Evolutionary conservation across 2,888 invertebrate genomes (phyloP), one percentile per base, ranked within the genome.

Genomic region (Apotomis capreana): DNA sequence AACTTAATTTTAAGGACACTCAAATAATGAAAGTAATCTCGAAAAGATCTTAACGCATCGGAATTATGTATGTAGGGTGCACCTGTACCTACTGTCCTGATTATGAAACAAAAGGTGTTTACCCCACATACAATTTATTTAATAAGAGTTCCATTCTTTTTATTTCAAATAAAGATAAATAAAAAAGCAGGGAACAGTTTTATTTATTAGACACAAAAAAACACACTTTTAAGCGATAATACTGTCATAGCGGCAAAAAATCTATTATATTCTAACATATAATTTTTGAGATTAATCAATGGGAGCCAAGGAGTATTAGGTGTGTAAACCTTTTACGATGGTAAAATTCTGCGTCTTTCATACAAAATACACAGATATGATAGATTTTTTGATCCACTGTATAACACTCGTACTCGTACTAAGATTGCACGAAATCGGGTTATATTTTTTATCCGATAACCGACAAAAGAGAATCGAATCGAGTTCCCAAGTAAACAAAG

Each of bases 71-170:
- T 79, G 75, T 83, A 78, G 80, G 74, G 76, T 83, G 78, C 86
- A 86, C 80, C 83, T 86, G 84, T 83, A 78, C 78, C 76, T 74
- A 83, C 81, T 81, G 81, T 78, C 61, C 82, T 75, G 63, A 75
- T 79, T 83, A 76, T 49, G 52, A 37, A 69, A 44, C 65, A 59
- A 74, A 71, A 69, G 26, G 37, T 69, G 65, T 73, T 68, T 69
- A 44, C 51, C 58, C 26, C 36, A 52, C 13, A 40, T 59, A 68
- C 68, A 68, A 58, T 63, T 58, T 59, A 63, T 63, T 72, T 40
- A 61, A 65, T 55, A 65, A 51, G 51, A 71, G 51, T 55, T 51
- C 49, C 51, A 58, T 58, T 64, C 44, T 64, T 4, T 57, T 57
- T 54, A 61, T 12, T 5, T 15, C 52, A 63, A 13, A 64, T 12